phyloP scores from a whole-genome alignment of 2,113 vertebrate species.

The Poeciliopsis retropinna region DNA sequence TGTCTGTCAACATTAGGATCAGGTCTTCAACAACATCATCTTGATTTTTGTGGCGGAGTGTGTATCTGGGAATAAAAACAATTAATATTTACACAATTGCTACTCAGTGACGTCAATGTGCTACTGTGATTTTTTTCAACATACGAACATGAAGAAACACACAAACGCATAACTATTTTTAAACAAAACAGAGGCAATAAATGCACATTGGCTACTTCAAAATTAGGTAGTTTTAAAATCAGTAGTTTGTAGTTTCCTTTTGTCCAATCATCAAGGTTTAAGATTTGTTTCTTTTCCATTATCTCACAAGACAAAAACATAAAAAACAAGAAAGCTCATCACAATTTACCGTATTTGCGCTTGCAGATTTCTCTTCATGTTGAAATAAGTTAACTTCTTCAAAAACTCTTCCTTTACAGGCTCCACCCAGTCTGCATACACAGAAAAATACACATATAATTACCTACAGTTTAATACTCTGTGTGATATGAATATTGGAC shows the following conservation, averaged over 20 bases:
- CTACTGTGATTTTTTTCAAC: neutral
- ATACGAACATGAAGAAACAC: neutral
- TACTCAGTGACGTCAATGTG: neutral
- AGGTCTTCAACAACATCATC: conserved; percentile 79
- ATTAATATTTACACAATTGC: neutral
- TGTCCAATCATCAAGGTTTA: neutral
- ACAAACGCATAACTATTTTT: neutral
- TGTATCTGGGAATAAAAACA: conserved; percentile 49
- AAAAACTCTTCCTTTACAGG: conserved; percentile 79
- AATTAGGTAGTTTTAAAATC: neutral
- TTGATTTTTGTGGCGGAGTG: conserved; percentile 66
- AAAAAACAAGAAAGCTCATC: neutral
- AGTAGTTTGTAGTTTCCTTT: neutral
- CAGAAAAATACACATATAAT: conserved; percentile 4
- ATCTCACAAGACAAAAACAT: neutral
- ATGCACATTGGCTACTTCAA: neutral
- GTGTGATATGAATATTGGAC: neutral
- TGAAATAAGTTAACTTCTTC: conserved; percentile 80
- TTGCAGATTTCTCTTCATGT: conserved; percentile 81
- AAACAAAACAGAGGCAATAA: neutral
- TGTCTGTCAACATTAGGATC: conserved; percentile 74
- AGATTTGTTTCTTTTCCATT: neutral
- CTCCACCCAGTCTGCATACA: conserved; percentile 72
- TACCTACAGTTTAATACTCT: neutral
- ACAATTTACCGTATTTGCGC: conserved; percentile 75